A percentile compares a stretch with the other conserved stretches of the same genome.
Conservation (phyloP, 2,797 vertebrate species). For the Gambusia yucatana region DNA sequence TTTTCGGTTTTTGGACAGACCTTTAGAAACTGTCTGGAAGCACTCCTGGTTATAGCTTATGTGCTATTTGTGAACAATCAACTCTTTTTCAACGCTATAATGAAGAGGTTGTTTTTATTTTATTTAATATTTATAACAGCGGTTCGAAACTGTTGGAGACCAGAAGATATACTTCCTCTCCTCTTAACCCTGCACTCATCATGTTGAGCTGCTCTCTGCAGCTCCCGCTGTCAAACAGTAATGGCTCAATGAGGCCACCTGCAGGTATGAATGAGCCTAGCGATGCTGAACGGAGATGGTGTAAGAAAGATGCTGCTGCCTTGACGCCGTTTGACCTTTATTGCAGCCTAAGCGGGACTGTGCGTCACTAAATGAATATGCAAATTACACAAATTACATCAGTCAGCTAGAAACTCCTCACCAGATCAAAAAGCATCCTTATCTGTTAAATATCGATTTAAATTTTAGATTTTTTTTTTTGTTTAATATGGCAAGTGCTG, state of each 20-base stretch:
- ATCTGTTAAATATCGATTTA: neutral
- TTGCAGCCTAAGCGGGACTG: conserved; percentile 30
- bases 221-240: conserved; percentile 50
- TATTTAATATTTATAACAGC: conserved; percentile 1
- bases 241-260: conserved; percentile 75
- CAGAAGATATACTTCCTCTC: neutral
- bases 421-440: neutral
- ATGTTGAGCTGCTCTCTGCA: conserved; percentile 20
- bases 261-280: conserved; percentile 60
- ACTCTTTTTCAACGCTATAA: neutral
- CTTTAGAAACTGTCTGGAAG: neutral
- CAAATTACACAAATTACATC: neutral
- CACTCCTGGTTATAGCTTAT: neutral
- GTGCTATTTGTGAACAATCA: neutral
- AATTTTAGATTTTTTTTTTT: neutral
- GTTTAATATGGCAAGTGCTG: neutral
- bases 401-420: neutral
- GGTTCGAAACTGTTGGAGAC: conserved; percentile 16
- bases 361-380: conserved; percentile 2
- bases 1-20: neutral
- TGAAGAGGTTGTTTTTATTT: neutral
- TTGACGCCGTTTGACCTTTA: conserved; percentile 61
- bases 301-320: conserved; percentile 41
- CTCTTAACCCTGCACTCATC: conserved; percentile 26
- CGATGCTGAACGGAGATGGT: conserved; percentile 56